Conservation (phyloP, 2,113 vertebrate genomes). For the Calidris pygmaea region DNA sequence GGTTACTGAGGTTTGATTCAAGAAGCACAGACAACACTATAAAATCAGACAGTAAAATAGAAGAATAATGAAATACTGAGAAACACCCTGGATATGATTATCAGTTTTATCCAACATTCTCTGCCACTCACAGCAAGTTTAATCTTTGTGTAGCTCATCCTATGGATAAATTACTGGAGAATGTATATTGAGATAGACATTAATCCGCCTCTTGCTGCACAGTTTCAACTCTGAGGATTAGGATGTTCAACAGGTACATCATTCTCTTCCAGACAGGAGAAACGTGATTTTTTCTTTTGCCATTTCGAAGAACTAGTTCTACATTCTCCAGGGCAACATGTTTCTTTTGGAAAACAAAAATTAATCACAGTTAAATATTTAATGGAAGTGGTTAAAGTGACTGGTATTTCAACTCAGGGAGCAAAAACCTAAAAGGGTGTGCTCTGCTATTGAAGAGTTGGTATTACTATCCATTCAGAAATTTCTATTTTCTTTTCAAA, state of each 20-base stretch:
- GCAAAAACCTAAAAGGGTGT: not conserved
- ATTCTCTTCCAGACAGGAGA: not conserved
- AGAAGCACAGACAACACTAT: not conserved
- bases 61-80: not conserved
- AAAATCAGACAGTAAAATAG: not conserved
- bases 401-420: not conserved
- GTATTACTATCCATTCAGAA: not conserved
- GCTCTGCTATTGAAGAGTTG: not conserved
- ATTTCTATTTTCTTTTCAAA: not conserved
- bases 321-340: not conserved
- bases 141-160: not conserved
- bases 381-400: not conserved
- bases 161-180: not conserved
- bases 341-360: not conserved
- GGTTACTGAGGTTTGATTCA: not conserved
- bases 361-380: not conserved
- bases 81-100: not conserved
- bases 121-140: not conserved
- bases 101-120: not conserved
- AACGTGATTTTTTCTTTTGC: not conserved
- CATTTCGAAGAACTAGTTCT: not conserved
- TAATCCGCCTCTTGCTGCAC: not conserved
- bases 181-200: not conserved
- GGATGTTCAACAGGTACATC: not conserved
- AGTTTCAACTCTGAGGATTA: not conserved